phyloP scores from a whole-genome alignment of 2,797 vertebrate genomes.

The Syndactyla subalaris region DNA sequence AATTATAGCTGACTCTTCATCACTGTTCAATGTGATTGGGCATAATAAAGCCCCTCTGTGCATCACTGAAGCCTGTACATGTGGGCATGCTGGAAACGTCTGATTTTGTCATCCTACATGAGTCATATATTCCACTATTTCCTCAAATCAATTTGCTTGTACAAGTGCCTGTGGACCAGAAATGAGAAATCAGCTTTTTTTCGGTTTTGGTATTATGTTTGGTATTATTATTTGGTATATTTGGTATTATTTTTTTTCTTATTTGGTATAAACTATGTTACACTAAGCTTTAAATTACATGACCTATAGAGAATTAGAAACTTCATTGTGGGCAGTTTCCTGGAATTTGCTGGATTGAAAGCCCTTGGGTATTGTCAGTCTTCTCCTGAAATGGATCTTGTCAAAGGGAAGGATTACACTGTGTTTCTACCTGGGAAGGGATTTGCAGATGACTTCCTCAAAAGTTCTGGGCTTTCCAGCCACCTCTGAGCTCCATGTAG shows the following conservation, averaged over 20 bases:
- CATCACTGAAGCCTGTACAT: background rate
- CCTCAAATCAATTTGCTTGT: background rate
- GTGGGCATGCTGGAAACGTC: background rate
- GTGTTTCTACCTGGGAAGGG: background rate
- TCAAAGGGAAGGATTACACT: background rate
- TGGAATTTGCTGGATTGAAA: background rate
- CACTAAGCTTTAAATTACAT: background rate
- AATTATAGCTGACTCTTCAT: background rate
- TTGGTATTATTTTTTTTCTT: too few relatives aligned
- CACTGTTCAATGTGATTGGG: background rate
- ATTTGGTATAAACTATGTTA: background rate
- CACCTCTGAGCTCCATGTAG: background rate
- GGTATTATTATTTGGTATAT: too few relatives aligned
- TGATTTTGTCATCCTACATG: background rate
- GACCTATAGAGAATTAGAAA: background rate
- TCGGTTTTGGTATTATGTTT: background rate
- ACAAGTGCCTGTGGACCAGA: background rate
- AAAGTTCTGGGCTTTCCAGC: background rate
- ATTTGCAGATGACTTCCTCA: background rate
- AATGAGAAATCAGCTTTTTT: background rate
- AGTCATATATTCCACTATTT: accelerated
- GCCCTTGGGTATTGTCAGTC: background rate
- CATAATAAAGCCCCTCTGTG: background rate
- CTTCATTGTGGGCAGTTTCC: accelerated
- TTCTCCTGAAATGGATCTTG: background rate